These are phyloP conservation scores for Neuroscelio doddi DNA, from an alignment of 2,888 invertebrate species.

Conservation along the genomic window DNA sequence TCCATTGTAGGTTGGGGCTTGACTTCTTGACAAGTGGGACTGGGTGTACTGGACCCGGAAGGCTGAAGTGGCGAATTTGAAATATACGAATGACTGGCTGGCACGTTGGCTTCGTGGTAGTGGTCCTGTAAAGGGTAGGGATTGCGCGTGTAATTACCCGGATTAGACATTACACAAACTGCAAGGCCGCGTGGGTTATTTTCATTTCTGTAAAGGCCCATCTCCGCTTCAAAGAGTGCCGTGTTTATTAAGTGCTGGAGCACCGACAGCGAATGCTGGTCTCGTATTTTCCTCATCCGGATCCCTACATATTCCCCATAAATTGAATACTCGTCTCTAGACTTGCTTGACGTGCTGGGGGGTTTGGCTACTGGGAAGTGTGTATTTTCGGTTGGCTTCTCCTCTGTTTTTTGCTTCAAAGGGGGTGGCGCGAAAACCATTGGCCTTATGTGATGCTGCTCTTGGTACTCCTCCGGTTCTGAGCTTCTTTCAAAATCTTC, in stretches of 20 bases:
- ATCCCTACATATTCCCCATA: constrained; percentile 41
- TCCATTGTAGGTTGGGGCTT: constrained; percentile 22
- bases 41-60: constrained; percentile 27
- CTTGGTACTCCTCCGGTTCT: constrained; percentile 26
- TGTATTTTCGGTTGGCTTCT: constrained; percentile 18
- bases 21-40: constrained; percentile 31
- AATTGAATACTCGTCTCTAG: constrained; percentile 34
- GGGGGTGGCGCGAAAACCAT: constrained; percentile 21
- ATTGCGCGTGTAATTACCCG: constrained; percentile 29
- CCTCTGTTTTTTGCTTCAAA: constrained; percentile 15
- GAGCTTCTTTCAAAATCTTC: constrained; percentile 25
- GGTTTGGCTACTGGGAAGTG: constrained; percentile 28
- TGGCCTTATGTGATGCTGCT: constrained; percentile 26
- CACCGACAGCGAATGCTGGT: constrained; percentile 36
- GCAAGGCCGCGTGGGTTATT: constrained; percentile 55
- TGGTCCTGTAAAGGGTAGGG: constrained; percentile 30
- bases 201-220: constrained; percentile 37
- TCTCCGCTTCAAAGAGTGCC: constrained; percentile 41
- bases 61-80: constrained; percentile 12
- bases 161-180: constrained; percentile 24
- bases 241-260: constrained; percentile 43
- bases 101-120: constrained; percentile 28
- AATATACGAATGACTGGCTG: constrained; percentile 7
- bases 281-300: constrained; percentile 35
- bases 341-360: constrained; percentile 9